Evolutionary conservation across 1,140 invertebrate species (phyloP), one percentile per base, ranked within the genome.

Genomic region (Micrasema minimum): DNA sequence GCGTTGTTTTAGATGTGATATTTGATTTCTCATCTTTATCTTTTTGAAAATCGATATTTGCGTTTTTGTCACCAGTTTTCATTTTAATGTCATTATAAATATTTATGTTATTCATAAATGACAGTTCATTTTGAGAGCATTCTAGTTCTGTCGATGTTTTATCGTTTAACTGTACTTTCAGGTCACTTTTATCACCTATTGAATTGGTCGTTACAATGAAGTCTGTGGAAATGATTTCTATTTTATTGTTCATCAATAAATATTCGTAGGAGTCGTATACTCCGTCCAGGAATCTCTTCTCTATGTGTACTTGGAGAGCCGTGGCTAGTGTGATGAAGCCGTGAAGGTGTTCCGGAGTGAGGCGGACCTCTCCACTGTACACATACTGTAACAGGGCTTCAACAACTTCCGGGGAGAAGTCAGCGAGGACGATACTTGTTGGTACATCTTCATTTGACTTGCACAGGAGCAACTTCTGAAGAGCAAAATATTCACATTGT

Each of bases 301-400:
- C 82, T 35, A 82, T 74, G 69, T 77, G 79, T 71, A 83, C 79
- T 77, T 81, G 76, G 70, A 83, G 76, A 23, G 78, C 75, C 72
- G 78, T 77, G 16, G 81, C 72, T 23, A 81, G 78, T 59, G 80
- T 77, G 51, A 83, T 74, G 72, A 83, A 83, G 45, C 74, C 77
- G 35, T 78, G 75, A 31, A 82, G 41, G 53, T 79, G 79, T 11
- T 77, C 74, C 23, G 72, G 77, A 35, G 77, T 69, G 37, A 83
- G 69, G 10, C 75, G 51, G 1, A 83, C 81, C 77, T 83, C 80
- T 16, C 82, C 81, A 37, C 79, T 80, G 55, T 83, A 83, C 71
- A 82, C 78, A 41, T 82, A 83, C 72, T 80, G 78, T 5, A 83
- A 72, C 7, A 83, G 77, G 2, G 78, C 78, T 14, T 79, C 77